phyloP scores from a whole-genome alignment of 2,888 invertebrate genomes.

The Perizoma flavofasciatum region DNA sequence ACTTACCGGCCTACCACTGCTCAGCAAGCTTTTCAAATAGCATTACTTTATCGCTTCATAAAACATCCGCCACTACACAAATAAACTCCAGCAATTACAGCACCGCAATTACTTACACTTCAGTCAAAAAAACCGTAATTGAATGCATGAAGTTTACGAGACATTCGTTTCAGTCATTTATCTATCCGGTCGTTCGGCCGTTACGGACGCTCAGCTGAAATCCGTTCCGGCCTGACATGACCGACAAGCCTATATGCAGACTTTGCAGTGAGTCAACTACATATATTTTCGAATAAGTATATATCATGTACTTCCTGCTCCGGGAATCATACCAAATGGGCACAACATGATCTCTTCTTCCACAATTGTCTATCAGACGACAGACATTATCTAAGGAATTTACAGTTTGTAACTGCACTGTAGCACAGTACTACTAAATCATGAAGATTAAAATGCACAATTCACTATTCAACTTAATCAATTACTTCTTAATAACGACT shows the following conservation, averaged over 20 bases:
- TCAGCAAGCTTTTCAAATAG: conserved; percentile 2
- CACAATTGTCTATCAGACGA: too few species aligned
- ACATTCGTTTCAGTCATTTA: conserved; percentile 46
- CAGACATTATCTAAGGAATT: too few species aligned
- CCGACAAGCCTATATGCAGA: conserved; percentile 7
- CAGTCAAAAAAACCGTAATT: conserved; percentile 48
- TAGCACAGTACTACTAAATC: too few species aligned
- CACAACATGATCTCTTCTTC: too few species aligned
- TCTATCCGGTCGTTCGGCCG: conserved; percentile 32
- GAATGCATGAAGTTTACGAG: conserved; percentile 61
- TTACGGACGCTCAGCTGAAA: conserved; percentile 26
- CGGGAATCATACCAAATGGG: too few species aligned
- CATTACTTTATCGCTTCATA: conserved; percentile 14
- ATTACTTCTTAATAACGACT: too few species aligned
- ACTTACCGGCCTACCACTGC: too few species aligned
- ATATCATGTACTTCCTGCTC: too few species aligned
- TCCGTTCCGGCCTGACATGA: conserved; percentile 24
- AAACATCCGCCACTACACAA: conserved; percentile 14
- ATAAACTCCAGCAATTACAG: conserved; percentile 31
- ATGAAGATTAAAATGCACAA: too few species aligned
- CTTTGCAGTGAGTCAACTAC: conserved; percentile 7
- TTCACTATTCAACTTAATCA: too few species aligned
- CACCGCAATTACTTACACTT: conserved; percentile 33
- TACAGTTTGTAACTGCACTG: too few species aligned
- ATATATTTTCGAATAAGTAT: not conserved